phyloP scores from a whole-genome alignment of 2,113 vertebrate genomes.

The Triplophysa rosa region DNA sequence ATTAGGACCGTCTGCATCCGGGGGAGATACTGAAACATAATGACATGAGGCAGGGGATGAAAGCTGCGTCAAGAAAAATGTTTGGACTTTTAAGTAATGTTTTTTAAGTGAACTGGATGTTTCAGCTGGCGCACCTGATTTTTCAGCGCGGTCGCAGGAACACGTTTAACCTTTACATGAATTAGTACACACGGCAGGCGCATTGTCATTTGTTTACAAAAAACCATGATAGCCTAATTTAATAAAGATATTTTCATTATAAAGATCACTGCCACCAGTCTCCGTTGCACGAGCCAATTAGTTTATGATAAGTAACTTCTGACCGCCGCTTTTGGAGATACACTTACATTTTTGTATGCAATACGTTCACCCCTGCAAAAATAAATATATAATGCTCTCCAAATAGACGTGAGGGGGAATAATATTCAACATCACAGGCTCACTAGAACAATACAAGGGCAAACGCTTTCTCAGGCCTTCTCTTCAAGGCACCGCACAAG shows the following conservation, averaged over 20 bases:
- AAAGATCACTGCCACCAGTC: slow-evolving; percentile 38
- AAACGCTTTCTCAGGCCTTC: slow-evolving; percentile 67
- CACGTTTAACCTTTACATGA: slow-evolving; percentile 1
- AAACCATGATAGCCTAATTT: slow-evolving; percentile 38
- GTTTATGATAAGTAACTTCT: slow-evolving; percentile 49
- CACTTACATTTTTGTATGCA: slow-evolving; percentile 73
- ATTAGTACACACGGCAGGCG: neutral
- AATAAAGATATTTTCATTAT: slow-evolving; percentile 44
- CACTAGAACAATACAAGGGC: slow-evolving; percentile 66
- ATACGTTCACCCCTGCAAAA: slow-evolving; percentile 62
- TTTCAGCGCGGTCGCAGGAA: neutral
- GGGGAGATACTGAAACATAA: slow-evolving; percentile 80
- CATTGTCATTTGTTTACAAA: slow-evolving; percentile 28
- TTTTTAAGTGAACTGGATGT: slow-evolving; percentile 69
- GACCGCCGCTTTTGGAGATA: slow-evolving; percentile 52
- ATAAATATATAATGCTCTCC: slow-evolving; percentile 75
- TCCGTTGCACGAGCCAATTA: slow-evolving; percentile 37
- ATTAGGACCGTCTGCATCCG: slow-evolving; percentile 84
- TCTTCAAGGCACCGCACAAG: slow-evolving; percentile 66
- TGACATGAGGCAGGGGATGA: slow-evolving; percentile 79
- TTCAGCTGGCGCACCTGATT: slow-evolving; percentile 1
- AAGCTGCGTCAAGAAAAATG: slow-evolving; percentile 79
- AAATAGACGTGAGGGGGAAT: slow-evolving; percentile 78
- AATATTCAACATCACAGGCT: slow-evolving; percentile 72
- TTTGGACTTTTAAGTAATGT: slow-evolving; percentile 73